phyloP scores from a whole-genome alignment of 2,797 vertebrate species.

The Argentina silus region DNA sequence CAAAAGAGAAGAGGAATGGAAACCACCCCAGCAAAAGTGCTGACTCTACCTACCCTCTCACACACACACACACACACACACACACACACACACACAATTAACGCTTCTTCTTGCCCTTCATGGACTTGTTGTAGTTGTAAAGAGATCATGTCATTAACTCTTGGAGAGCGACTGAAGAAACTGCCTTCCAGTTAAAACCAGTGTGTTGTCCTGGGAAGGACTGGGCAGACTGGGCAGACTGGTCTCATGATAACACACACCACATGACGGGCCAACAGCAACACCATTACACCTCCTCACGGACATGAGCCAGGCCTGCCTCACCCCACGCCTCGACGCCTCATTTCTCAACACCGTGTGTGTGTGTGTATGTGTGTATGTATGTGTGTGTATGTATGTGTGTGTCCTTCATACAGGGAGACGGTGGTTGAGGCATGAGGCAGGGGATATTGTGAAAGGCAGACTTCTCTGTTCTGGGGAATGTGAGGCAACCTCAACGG shows the following conservation, averaged over 20 bases:
- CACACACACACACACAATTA: not conserved
- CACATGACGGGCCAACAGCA: not conserved
- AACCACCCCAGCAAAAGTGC: not conserved
- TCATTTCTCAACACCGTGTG: too few relatives aligned
- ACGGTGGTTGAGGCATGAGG: not conserved
- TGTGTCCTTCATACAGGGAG: not conserved
- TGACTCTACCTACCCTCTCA: not conserved
- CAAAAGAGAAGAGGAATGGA: not conserved
- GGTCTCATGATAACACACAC: not conserved
- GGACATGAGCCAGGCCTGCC: not conserved
- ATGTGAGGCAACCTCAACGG: not conserved
- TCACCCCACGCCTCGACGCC: not conserved
- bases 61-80: not conserved
- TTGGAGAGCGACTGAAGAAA: too few relatives aligned
- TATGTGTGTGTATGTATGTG: constrained; percentile 22
- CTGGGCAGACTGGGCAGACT: not conserved
- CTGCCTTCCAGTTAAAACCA: too few relatives aligned
- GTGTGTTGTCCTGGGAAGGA: not conserved
- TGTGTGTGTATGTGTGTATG: not conserved
- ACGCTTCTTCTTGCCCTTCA: too few relatives aligned
- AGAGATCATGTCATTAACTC: too few relatives aligned
- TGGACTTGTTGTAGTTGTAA: too few relatives aligned
- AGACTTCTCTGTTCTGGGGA: not conserved
- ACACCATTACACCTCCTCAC: not conserved
- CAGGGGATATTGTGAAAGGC: not conserved